Percentiles rank a stretch among this genome's conserved stretches.
phyloP scores from a whole-genome alignment of 1,140 invertebrate species.

The Leptopilina clavipes region DNA sequence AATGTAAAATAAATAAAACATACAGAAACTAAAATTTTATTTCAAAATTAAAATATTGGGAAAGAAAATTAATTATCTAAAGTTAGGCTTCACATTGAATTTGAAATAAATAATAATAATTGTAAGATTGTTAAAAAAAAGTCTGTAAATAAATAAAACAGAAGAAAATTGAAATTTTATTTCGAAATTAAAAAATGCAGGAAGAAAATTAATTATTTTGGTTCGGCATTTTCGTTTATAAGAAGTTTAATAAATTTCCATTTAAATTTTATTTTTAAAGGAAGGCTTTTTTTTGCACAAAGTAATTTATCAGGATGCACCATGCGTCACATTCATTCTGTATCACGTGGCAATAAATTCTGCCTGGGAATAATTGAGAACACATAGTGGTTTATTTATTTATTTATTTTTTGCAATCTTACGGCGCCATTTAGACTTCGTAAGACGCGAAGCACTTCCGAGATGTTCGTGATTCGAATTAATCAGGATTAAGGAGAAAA shows the following conservation, averaged over 20 bases:
- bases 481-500: slow-evolving; percentile 37
- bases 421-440: slow-evolving; percentile 11
- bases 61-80: too few relatives aligned
- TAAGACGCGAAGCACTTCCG: slow-evolving; percentile 35
- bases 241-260: not conserved
- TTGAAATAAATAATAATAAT: too few relatives aligned
- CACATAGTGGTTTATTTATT: slow-evolving; percentile 18
- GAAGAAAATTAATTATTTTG: not conserved
- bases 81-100: too few relatives aligned
- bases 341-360: slow-evolving; percentile 48
- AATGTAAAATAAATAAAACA: too few relatives aligned
- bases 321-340: slow-evolving; percentile 51
- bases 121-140: too few relatives aligned
- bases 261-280: not conserved
- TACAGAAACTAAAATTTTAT: too few relatives aligned
- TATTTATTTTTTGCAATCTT: slow-evolving; percentile 39
- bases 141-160: too few relatives aligned
- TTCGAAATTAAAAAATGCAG: too few relatives aligned
- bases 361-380: slow-evolving; percentile 48
- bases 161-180: too few relatives aligned
- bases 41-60: too few relatives aligned
- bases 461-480: slow-evolving; percentile 55
- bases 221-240: not conserved
- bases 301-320: slow-evolving; percentile 39
- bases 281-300: not conserved